Percentiles rank a stretch among this genome's conserved stretches.
phyloP scores from a whole-genome alignment of 2,888 invertebrate species.

The Cryptocephalus moraei region DNA sequence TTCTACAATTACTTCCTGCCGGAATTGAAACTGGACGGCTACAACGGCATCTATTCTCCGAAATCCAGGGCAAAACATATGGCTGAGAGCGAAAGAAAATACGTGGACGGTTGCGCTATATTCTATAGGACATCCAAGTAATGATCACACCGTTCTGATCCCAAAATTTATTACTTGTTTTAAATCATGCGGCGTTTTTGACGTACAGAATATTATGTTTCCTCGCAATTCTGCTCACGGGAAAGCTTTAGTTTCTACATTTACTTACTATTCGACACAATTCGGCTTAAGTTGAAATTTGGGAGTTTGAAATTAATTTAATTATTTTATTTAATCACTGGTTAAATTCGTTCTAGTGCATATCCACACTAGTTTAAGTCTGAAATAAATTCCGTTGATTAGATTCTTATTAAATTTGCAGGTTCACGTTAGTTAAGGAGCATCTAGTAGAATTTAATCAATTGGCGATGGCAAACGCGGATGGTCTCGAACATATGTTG shows the following conservation, averaged over 20 bases:
- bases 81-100: slow-evolving; percentile 92
- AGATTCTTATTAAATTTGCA: slow-evolving; percentile 36
- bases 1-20: slow-evolving; percentile 95
- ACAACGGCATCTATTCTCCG: slow-evolving; percentile 93
- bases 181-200: too few species aligned
- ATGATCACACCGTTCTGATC: slow-evolving; percentile 15
- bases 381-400: too few species aligned
- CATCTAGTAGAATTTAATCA: slow-evolving; percentile 97
- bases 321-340: too few species aligned
- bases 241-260: too few species aligned
- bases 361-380: too few species aligned
- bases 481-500: slow-evolving; percentile 96
- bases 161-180: too few species aligned
- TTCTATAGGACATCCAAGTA: slow-evolving; percentile 91
- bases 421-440: slow-evolving; percentile 90
- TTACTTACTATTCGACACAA: too few species aligned
- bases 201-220: too few species aligned
- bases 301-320: too few species aligned
- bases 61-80: slow-evolving; percentile 98
- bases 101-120: slow-evolving; percentile 98
- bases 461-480: slow-evolving; percentile 96
- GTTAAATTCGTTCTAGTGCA: too few species aligned
- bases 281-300: too few species aligned
- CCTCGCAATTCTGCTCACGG: too few species aligned
- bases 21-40: slow-evolving; percentile 83